Conservation (phyloP, 2,888 invertebrate species). For the Diplazon laetatorius region DNA sequence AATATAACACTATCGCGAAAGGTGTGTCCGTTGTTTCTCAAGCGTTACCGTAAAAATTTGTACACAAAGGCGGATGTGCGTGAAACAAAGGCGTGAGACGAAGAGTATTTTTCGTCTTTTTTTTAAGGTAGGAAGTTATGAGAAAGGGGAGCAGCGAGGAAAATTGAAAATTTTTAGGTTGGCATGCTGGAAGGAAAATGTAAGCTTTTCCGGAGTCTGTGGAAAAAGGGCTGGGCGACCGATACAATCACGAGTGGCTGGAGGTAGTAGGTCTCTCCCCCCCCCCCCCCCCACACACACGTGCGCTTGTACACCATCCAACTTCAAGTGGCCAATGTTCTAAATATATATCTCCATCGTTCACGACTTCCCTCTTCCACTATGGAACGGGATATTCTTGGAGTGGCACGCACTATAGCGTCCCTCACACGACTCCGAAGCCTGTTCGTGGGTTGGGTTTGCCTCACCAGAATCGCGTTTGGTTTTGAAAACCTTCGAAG, state of each 20-base stretch:
- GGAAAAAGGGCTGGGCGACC: not conserved
- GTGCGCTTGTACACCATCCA: conserved; percentile 16
- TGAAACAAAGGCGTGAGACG: conserved; percentile 16
- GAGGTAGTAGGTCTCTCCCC: not conserved
- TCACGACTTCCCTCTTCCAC: conserved; percentile 46
- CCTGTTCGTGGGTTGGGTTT: conserved; percentile 4
- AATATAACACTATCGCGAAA: conserved; percentile 37
- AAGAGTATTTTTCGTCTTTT: too few species aligned
- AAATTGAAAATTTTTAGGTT: not conserved
- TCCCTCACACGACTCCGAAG: conserved; percentile 9
- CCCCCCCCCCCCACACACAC: conserved; percentile 15
- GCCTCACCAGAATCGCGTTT: conserved; percentile 8
- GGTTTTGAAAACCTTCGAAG: too few species aligned
- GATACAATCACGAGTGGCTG: conserved; percentile 14
- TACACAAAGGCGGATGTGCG: conserved; percentile 17
- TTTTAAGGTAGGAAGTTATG: too few species aligned
- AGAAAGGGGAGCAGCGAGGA: not conserved
- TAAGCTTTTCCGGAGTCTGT: conserved; percentile 1
- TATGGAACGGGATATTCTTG: conserved; percentile 51
- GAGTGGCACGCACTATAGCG: conserved; percentile 19
- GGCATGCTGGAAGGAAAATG: not conserved
- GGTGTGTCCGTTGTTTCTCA: conserved; percentile 24
- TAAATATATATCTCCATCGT: conserved; percentile 54
- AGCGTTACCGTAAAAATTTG: conserved; percentile 38
- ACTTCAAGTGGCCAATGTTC: conserved; percentile 49